A percentile compares a stretch with the other conserved stretches of the same genome.
Evolutionary conservation across 2,888 invertebrate genomes (phyloP).

Genomic region (Saturnia japonica): DNA sequence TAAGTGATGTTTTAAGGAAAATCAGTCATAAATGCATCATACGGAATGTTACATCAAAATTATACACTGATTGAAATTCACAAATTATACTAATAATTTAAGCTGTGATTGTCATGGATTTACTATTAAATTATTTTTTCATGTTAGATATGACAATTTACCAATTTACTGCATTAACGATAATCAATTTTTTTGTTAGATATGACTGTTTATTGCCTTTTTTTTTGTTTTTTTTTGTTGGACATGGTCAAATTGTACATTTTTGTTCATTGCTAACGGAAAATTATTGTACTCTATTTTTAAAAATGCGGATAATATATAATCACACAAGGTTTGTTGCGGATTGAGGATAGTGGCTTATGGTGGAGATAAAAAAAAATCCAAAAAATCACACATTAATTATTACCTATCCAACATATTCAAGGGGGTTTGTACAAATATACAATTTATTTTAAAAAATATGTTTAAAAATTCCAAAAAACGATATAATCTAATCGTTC

Average conservation of each 20-base stretch:
- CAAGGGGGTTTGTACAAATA: neutral
- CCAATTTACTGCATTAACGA: slow-evolving; percentile 30
- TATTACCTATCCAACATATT: slow-evolving; percentile 2
- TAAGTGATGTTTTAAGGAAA: slow-evolving; percentile 20
- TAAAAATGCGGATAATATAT: neutral
- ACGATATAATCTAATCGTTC: neutral
- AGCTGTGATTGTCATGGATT: slow-evolving; percentile 39
- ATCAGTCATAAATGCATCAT: slow-evolving; percentile 36
- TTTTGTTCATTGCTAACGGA: slow-evolving; percentile 4
- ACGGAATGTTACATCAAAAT: slow-evolving; percentile 38
- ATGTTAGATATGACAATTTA: slow-evolving; percentile 39
- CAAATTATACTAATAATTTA: slow-evolving; percentile 27
- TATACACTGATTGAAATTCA: slow-evolving; percentile 28
- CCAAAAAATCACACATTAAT: neutral
- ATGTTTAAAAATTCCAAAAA: neutral
- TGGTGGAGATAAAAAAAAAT: neutral
- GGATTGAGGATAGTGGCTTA: neutral
- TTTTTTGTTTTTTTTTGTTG: neutral
- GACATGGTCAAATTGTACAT: neutral
- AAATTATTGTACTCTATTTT: slow-evolving; percentile 20
- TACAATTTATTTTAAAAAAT: neutral
- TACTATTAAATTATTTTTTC: slow-evolving; percentile 30
- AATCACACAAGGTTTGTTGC: neutral
- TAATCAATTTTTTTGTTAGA: slow-evolving; percentile 23
- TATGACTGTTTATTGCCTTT: slow-evolving; percentile 42